phyloP scores from a whole-genome alignment of 2,888 invertebrate genomes.

The Cordylochernes scorpioides region DNA sequence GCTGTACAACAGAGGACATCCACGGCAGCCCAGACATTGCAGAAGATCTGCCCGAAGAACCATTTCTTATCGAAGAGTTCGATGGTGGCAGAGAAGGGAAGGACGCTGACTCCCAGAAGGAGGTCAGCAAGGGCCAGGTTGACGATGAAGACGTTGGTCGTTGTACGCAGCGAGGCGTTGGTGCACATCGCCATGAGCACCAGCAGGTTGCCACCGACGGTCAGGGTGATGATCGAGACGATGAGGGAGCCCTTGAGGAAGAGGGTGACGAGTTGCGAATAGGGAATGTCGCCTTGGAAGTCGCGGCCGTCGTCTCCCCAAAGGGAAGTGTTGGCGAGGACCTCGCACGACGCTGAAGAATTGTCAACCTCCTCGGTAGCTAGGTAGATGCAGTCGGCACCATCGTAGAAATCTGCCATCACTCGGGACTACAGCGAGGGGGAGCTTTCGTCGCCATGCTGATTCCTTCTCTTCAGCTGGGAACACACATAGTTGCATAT shows the following conservation, averaged over 20 bases:
- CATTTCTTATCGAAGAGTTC: slow-evolving; percentile 28
- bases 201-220: slow-evolving; percentile 26
- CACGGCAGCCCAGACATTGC: slow-evolving; percentile 35
- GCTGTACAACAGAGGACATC: slow-evolving; percentile 41
- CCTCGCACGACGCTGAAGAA: no score
- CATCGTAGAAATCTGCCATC: no score
- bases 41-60: slow-evolving; percentile 29
- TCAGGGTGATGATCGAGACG: slow-evolving; percentile 22
- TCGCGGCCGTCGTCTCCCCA: background rate
- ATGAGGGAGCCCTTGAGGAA: slow-evolving; percentile 17
- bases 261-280: slow-evolving; percentile 1
- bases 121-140: slow-evolving; percentile 38
- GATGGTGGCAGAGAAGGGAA: slow-evolving; percentile 30
- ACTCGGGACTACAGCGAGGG: no score
- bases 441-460: no score
- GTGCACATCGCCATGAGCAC: slow-evolving; percentile 26
- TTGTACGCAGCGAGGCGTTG: slow-evolving; percentile 25
- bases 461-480: no score
- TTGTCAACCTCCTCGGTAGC: no score
- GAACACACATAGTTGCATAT: no score
- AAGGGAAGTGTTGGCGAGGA: no score
- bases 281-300: background rate
- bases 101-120: slow-evolving; percentile 30
- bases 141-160: slow-evolving; percentile 37
- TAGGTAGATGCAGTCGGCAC: no score